A percentile compares a stretch with the other conserved stretches of the same genome.
Evolutionary conservation across 1,140 invertebrate species (phyloP).

Genomic region (Calycopis cecrops): DNA sequence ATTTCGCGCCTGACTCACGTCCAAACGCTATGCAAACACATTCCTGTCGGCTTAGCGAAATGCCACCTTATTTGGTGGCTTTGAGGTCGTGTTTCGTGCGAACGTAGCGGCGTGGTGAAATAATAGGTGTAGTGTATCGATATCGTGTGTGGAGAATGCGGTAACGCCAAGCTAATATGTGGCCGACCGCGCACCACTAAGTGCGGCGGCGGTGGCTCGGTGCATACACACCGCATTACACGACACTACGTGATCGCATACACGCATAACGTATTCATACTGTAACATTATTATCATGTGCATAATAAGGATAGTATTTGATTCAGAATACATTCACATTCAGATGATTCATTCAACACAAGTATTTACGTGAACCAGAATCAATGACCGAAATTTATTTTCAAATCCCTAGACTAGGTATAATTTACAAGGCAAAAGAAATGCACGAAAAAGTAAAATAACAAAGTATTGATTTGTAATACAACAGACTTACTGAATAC

Average conservation of each 20-base stretch:
- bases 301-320: neutral
- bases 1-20: slow-evolving; percentile 32
- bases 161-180: slow-evolving; percentile 36
- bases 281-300: neutral
- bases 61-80: neutral
- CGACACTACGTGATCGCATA: neutral
- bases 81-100: slow-evolving; percentile 10
- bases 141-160: slow-evolving; percentile 38
- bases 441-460: too few relatives aligned
- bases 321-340: too few relatives aligned
- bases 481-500: too few relatives aligned
- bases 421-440: too few relatives aligned
- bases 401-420: too few relatives aligned
- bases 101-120: slow-evolving; percentile 1
- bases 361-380: too few relatives aligned
- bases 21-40: neutral
- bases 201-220: slow-evolving; percentile 22
- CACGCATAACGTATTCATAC: slow-evolving; percentile 3
- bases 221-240: slow-evolving; percentile 35
- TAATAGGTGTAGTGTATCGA: slow-evolving; percentile 24
- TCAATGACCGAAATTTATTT: too few relatives aligned
- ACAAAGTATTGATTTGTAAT: too few relatives aligned
- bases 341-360: too few relatives aligned
- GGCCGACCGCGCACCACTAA: slow-evolving; percentile 32
- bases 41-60: neutral